Evolutionary conservation across 2,888 invertebrate genomes (phyloP), one percentile per base, ranked within the genome.

Genomic region (Mayetiola destructor): DNA sequence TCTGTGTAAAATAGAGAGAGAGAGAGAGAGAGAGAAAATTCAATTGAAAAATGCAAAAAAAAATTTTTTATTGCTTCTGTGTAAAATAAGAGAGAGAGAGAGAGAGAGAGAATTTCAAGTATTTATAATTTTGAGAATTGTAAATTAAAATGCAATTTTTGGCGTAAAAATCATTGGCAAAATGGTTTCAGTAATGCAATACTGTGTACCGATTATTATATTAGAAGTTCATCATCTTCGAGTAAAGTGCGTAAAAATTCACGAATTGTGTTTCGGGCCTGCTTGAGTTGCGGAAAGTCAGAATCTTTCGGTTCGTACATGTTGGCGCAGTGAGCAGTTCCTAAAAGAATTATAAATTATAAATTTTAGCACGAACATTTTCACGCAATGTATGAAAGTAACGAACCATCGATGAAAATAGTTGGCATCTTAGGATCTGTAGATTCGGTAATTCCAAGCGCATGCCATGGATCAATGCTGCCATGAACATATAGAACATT

Each of bases 321-420:
- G 67, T 92, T 86, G 1, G 93, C 92, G 71, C 93, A 94, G 69
- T 94, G 93, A 6, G 93, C 92, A n/a, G 92, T 90, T 39, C 90
- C 91, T 88, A 66, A 2, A 73, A 68, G 12, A n/a, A n/a, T 5
- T n/a, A 37, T 10, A 37, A 37, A 37, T n/a, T n/a, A n/a, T n/a
- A n/a, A n/a, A n/a, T n/a, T n/a, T n/a, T n/a, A n/a, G n/a, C n/a
- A n/a, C n/a, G n/a, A n/a, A n/a, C n/a, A n/a, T n/a, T n/a, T n/a
- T n/a, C n/a, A n/a, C n/a, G n/a, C n/a, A n/a, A n/a, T n/a, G n/a
- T n/a, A n/a, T n/a, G n/a, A n/a, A n/a, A n/a, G n/a, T n/a, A n/a
- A n/a, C n/a, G n/a, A n/a, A n/a, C 88, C 88, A 66, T 81, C 73
- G 37, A 89, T 88, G 61, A 76, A 85, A 64, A 89, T 84, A 12